These are phyloP conservation scores for Macrotus californicus DNA, from an alignment of 2,113 vertebrate genomes.

Conservation along the genomic window DNA sequence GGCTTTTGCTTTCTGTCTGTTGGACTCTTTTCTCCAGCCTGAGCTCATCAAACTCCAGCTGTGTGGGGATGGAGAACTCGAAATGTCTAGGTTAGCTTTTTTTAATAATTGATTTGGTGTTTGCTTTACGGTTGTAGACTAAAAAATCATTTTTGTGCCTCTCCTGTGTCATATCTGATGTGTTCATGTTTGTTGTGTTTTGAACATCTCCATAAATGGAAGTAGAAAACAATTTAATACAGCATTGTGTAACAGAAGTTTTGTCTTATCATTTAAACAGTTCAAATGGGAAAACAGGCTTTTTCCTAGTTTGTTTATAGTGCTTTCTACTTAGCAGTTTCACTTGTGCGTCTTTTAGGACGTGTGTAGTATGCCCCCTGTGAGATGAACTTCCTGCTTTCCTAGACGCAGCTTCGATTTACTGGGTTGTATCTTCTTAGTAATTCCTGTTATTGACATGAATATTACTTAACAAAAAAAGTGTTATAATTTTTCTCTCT, in stretches of 20 bases:
- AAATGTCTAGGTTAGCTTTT: slow-evolving; percentile 89
- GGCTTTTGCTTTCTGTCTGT: slow-evolving; percentile 88
- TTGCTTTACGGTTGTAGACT: background rate
- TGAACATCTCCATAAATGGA: background rate
- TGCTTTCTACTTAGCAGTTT: background rate
- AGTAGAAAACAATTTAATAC: background rate
- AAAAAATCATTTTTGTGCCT: background rate
- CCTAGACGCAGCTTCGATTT: background rate
- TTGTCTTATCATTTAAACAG: background rate
- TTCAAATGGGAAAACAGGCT: background rate
- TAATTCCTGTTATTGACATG: background rate
- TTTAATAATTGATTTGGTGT: background rate
- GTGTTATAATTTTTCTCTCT: background rate
- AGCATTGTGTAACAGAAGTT: background rate
- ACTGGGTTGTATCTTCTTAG: background rate
- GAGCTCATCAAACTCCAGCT: slow-evolving; percentile 89
- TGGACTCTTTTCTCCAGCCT: slow-evolving; percentile 94
- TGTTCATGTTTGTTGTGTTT: background rate
- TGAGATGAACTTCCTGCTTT: slow-evolving; percentile 19
- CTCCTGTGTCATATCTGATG: background rate
- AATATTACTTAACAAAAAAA: background rate
- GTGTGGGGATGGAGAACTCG: slow-evolving; percentile 87
- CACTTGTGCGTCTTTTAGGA: background rate
- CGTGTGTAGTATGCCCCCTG: background rate
- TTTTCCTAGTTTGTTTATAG: background rate